These are phyloP conservation scores for Tribolium madens DNA, from an alignment of 1,140 invertebrate species.

Conservation along the genomic window DNA sequence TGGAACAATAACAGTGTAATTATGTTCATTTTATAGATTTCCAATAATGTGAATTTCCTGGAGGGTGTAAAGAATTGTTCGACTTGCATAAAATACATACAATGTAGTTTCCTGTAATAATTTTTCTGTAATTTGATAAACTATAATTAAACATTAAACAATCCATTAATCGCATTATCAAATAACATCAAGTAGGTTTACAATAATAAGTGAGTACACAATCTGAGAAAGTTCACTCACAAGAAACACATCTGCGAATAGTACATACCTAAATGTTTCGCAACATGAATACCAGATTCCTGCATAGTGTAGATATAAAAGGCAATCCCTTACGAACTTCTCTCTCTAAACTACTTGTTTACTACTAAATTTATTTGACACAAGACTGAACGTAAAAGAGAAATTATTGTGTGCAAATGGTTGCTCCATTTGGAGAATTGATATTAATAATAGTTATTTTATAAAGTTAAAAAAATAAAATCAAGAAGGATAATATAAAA, in stretches of 20 bases:
- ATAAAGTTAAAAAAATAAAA: too few species aligned
- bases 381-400: neutral
- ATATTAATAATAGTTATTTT: too few species aligned
- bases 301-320: neutral
- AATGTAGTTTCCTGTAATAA: neutral
- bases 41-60: neutral
- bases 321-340: neutral
- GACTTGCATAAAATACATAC: neutral
- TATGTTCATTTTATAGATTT: neutral
- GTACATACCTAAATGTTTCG: constrained; percentile 28
- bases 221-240: constrained; percentile 21
- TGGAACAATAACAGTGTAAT: neutral
- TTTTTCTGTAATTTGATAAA: neutral
- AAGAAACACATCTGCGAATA: constrained; percentile 27
- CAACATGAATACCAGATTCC: constrained; percentile 23
- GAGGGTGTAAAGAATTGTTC: neutral
- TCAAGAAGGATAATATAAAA: too few species aligned
- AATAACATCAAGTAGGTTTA: neutral
- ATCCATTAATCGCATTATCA: neutral
- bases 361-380: neutral
- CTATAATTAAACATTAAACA: too few species aligned
- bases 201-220: neutral
- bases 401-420: neutral
- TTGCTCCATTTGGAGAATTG: neutral
- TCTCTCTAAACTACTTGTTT: neutral